Base-by-base conservation (phyloP, 1,140 invertebrate genomes). In the Ceratosolen solmsi region DNA sequence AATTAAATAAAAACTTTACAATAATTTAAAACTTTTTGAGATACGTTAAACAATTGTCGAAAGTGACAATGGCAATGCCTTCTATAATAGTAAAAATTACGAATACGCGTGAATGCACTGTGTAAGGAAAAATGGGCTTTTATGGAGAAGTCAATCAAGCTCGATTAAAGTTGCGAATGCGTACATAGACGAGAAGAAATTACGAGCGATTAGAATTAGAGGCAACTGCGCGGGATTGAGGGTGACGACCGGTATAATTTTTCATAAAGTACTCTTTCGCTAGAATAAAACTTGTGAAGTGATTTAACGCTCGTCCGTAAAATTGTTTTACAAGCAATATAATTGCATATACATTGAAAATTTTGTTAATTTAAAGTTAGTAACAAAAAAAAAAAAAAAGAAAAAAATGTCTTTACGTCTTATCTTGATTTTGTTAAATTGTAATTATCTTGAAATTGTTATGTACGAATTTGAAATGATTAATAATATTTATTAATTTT, bases 121-220 rank as follows among this genome's bases (percentile, higher is more conserved):
- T 70, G 22, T 4, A 8, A 70, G 5, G 22, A 72, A 51, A 49
- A 33, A 63, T 22, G 2, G 33, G 3, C 49, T 70, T 71, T 20
- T 58, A 79, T 30, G 49, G 77, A 22, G 33, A 13, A 30, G 15
- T 15, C 65, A 79, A 79, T 79, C 36, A 79, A 79, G 77, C 51
- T 58, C 22, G 51, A 79, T 79, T 79, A 71, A 56, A 58, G 68
- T 58, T 58, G 22, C 17, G 30, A n/a, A 58, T 58, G 49, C 54
- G 11, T 25, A 4, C 0, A 25, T 68, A 30, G 13, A 58, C n/a
- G 17, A 33, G 74, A 56, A 46, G 33, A 11, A 79, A 58, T 79
- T 71, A 71, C 17, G 51, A n/a, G 20, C 1, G 30, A 46, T 58
- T 58, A 79, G 54, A 56, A 20, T 38, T 36, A 51, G 38, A 56